Conservation (phyloP, 2,888 invertebrate genomes). For the Netelia melanura region DNA sequence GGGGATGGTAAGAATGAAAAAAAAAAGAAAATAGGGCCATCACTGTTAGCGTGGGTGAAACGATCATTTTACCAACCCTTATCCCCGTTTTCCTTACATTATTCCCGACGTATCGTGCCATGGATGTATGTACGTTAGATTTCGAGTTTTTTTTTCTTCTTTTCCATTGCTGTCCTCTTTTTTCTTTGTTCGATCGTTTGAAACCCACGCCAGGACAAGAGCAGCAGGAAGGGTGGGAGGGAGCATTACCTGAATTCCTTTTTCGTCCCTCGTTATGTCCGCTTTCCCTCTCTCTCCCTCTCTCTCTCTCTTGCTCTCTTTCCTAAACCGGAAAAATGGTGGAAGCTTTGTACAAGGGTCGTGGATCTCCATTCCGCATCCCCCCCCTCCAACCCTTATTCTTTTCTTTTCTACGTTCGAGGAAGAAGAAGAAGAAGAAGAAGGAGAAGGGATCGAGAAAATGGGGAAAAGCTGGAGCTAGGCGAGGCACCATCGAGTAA, state of each 20-base stretch:
- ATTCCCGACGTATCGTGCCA: not conserved
- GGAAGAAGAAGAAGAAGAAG: not conserved
- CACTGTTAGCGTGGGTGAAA: slow-evolving; percentile 38
- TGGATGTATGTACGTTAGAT: not conserved
- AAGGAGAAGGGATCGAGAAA: slow-evolving; percentile 12
- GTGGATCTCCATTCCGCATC: not conserved
- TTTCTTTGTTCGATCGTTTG: slow-evolving; percentile 44
- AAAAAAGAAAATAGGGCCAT: slow-evolving; percentile 23
- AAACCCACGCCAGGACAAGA: slow-evolving; percentile 3
- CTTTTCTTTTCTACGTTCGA: not conserved
- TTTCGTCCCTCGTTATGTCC: slow-evolving; percentile 60
- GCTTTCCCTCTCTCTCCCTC: slow-evolving; percentile 4
- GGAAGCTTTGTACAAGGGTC: slow-evolving; percentile 42
- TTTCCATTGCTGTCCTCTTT: slow-evolving; percentile 31
- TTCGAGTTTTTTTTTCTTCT: slow-evolving; percentile 10
- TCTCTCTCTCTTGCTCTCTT: no score
- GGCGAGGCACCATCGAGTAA: slow-evolving; percentile 8
- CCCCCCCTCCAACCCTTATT: not conserved
- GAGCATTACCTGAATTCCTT: slow-evolving; percentile 65
- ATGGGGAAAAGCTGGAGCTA: not conserved
- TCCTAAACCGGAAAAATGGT: slow-evolving; percentile 35
- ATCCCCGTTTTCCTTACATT: slow-evolving; percentile 7
- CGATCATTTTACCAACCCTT: slow-evolving; percentile 24
- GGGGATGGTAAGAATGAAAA: not conserved
- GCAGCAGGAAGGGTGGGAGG: not conserved